Evolutionary conservation across 2,797 vertebrate species (phyloP), one percentile per base, ranked within the genome.

Genomic region (Enteromius unitaeniatus): DNA sequence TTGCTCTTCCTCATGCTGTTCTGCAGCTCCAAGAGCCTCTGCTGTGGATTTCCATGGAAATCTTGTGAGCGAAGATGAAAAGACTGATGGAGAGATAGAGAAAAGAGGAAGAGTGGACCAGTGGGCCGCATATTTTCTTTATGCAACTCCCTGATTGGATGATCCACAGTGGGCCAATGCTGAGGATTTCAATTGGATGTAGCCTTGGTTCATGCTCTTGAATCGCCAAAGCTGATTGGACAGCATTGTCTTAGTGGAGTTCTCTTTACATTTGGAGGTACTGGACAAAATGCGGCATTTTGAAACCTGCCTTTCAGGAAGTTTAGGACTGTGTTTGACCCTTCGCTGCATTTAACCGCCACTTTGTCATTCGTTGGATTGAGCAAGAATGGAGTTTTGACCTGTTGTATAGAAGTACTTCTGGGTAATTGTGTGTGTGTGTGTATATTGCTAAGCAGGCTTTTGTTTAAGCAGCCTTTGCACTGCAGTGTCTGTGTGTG

Each of bases 211-310:
- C 90, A 92, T 92, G 91, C 90, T 93, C 88, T 74, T 89, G 86
- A 90, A 86, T 87, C 45, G 78, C 88, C 21, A 67, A 89, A 82
- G 75, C 90, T 87, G 89, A 93, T 94, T 95, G 92, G 92, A 87
- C 86, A 84, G 85, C 84, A 83, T 55, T 80, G 78, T 23, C 73
- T 34, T 81, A 81, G 72, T 87, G 86, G 81, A 81, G 23, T 70
- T 69, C 58, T 49, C 31, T 67, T 14, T 26, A 28, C 15, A 13
- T 84, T 86, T 81, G 60, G 68, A 78, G 74, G 19, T 51, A 14
- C 23, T 49, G 51, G 42, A 68, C 11, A 51, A 23, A 76, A 47
- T 75, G 60, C 14, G 13, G 23, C 14, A 7, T 58, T 82, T 64
- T 65, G 31, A 76, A 47, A 60, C 31, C 17, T 45, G 40, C 21